Evolutionary conservation across 2,888 invertebrate genomes (phyloP).

Genomic region (Megaustenia siamemsis): DNA sequence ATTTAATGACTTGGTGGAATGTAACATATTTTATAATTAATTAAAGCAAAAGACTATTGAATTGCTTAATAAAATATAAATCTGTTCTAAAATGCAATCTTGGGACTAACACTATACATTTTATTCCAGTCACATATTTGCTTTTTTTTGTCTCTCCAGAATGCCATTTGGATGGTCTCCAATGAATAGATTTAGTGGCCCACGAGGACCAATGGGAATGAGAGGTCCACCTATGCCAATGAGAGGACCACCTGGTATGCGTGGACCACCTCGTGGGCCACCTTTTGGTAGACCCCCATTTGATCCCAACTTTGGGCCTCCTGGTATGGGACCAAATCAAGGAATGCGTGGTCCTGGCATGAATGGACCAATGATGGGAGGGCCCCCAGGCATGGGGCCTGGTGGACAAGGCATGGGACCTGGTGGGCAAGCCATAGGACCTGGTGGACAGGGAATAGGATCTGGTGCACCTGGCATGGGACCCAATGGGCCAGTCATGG

Average conservation of each 20-base stretch:
- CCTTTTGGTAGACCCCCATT: conserved; percentile 50
- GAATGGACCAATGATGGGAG: conserved; percentile 58
- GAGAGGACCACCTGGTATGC: conserved; percentile 52
- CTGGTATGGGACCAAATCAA: conserved; percentile 66
- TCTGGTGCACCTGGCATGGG: conserved; percentile 66
- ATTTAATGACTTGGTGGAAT: too few relatives aligned
- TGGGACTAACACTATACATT: too few relatives aligned
- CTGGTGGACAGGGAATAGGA: conserved; percentile 57
- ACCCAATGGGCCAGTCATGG: conserved; percentile 63
- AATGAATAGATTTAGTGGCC: conserved; percentile 47
- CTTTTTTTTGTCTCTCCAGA: conserved; percentile 2
- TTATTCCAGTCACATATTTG: background rate
- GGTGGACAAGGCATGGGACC: conserved; percentile 69
- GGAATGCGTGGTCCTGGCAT: conserved; percentile 78
- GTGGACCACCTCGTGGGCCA: conserved; percentile 47
- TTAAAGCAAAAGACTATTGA: too few relatives aligned
- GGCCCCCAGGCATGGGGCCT: conserved; percentile 40
- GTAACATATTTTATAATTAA: too few relatives aligned
- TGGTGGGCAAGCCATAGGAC: conserved; percentile 56
- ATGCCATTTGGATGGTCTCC: conserved; percentile 51
- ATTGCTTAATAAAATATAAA: too few relatives aligned
- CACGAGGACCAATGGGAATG: conserved; percentile 45
- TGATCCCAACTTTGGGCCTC: conserved; percentile 83
- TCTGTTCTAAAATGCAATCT: too few relatives aligned
- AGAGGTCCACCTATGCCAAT: conserved; percentile 52